These are phyloP conservation scores for Conus betulinus DNA, from an alignment of 1,140 invertebrate genomes.

Conservation along the genomic window DNA sequence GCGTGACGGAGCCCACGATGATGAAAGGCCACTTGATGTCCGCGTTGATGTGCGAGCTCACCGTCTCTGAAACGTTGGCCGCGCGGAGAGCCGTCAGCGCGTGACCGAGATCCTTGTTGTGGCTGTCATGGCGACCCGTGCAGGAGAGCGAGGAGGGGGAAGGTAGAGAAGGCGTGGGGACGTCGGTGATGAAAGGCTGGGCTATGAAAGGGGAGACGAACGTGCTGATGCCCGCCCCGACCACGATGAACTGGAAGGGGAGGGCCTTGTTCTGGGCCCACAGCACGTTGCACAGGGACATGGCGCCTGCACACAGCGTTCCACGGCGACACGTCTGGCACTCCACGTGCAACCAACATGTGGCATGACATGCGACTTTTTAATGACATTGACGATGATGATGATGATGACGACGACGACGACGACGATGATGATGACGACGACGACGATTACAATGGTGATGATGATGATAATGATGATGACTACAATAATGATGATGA, in stretches of 20 bases:
- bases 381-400: neutral
- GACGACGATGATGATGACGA: constrained; percentile 12
- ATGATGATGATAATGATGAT: constrained; percentile 36
- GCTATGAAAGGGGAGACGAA: constrained; percentile 45
- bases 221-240: constrained; percentile 31
- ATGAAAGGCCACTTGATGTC: constrained; percentile 36
- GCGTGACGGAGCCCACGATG: constrained; percentile 31
- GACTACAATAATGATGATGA: too few relatives aligned
- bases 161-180: neutral
- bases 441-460: constrained; percentile 7
- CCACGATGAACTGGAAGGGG: constrained; percentile 40
- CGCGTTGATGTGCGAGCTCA: neutral
- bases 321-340: too few relatives aligned
- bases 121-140: neutral
- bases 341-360: too few relatives aligned
- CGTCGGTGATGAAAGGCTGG: constrained; percentile 37
- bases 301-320: neutral
- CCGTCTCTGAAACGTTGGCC: neutral
- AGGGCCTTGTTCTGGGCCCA: constrained; percentile 31
- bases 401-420: constrained; percentile 23
- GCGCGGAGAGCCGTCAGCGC: neutral
- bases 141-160: neutral
- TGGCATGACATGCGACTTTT: too few relatives aligned
- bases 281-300: constrained; percentile 34
- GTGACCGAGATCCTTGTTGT: neutral